These are phyloP conservation scores for Nanorana parkeri DNA, from an alignment of 2,113 vertebrate species.

Conservation along the genomic window DNA sequence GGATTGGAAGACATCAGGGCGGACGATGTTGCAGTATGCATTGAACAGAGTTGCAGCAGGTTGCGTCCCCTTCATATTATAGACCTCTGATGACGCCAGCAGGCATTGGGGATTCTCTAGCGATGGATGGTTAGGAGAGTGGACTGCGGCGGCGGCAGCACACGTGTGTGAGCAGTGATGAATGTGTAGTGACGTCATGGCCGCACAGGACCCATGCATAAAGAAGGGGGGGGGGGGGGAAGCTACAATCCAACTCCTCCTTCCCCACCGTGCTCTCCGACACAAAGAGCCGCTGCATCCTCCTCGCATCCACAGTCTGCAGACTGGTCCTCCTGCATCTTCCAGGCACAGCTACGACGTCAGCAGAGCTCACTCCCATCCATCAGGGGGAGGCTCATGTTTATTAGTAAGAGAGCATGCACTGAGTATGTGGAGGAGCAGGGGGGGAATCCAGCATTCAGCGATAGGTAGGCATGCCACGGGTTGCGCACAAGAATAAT, in stretches of 20 bases:
- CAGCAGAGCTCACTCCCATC: slow-evolving; percentile 3
- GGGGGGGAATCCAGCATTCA: background rate
- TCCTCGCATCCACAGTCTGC: slow-evolving; percentile 17
- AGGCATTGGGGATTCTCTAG: slow-evolving; percentile 1
- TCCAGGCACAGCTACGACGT: slow-evolving; percentile 20
- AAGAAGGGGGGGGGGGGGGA: too few relatives aligned
- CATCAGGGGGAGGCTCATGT: background rate
- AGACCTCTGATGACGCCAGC: too few relatives aligned
- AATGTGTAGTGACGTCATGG: background rate
- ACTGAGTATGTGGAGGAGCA: background rate
- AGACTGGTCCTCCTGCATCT: background rate
- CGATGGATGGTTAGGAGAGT: background rate
- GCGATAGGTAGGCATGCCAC: background rate
- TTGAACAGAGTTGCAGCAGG: too few relatives aligned
- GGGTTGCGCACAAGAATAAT: background rate
- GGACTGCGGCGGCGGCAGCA: background rate
- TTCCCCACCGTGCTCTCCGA: slow-evolving; percentile 7
- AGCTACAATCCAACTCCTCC: slow-evolving; percentile 42
- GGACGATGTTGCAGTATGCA: too few relatives aligned
- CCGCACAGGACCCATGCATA: slow-evolving; percentile 9
- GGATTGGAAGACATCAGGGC: too few relatives aligned
- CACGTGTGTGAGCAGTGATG: slow-evolving; percentile 15
- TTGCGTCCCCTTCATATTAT: too few relatives aligned
- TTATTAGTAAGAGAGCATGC: background rate
- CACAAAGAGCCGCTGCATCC: slow-evolving; percentile 52